A percentile compares a stretch with the other conserved stretches of the same genome.
These are phyloP conservation scores for Pipistrellus nathusii DNA, from an alignment of 2,797 vertebrate species.

Conservation along the genomic window DNA sequence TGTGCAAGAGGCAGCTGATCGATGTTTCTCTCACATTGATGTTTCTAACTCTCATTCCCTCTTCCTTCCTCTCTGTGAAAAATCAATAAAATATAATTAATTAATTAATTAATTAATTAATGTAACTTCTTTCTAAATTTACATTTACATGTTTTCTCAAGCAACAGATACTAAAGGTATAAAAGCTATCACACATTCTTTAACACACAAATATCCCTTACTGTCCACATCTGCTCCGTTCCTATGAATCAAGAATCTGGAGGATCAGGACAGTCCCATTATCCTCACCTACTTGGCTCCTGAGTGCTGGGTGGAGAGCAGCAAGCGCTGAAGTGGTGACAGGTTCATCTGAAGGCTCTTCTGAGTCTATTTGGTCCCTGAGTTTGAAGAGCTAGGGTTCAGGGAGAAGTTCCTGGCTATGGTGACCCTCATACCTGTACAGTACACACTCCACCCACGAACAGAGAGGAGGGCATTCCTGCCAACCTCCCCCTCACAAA, in stretches of 20 bases:
- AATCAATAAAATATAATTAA: no score
- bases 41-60: no score
- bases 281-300: background rate
- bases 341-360: background rate
- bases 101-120: background rate
- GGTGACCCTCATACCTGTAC: accelerated
- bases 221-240: background rate
- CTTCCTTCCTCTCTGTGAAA: no score
- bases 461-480: background rate
- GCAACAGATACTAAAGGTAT: background rate
- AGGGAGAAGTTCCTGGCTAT: background rate
- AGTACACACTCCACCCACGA: background rate
- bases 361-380: background rate
- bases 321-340: background rate
- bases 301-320: background rate
- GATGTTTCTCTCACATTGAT: no score
- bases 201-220: background rate
- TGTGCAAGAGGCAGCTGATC: no score
- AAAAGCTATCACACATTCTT: background rate
- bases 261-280: background rate
- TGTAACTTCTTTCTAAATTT: background rate
- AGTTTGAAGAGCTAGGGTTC: background rate
- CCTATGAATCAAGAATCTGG: background rate
- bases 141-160: background rate
- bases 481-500: background rate